Evolutionary conservation across 2,113 vertebrate genomes (phyloP).

Genomic region (Esox niger): DNA sequence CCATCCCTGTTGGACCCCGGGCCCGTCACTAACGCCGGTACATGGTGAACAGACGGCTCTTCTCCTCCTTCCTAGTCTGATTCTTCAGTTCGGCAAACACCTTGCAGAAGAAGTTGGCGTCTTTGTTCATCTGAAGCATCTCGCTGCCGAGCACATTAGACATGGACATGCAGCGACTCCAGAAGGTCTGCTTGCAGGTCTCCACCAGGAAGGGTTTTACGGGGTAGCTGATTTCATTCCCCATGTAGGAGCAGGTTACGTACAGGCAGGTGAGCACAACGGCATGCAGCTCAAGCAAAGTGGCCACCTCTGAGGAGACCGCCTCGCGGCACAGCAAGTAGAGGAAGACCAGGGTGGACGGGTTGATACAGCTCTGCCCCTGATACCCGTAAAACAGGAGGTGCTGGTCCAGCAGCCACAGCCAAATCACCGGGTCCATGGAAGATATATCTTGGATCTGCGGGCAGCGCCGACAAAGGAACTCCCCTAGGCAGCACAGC

Average conservation of each 20-base stretch:
- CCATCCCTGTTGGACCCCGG: background rate
- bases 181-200: conserved; percentile 96
- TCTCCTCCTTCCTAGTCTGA: conserved; percentile 88
- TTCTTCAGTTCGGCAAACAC: conserved; percentile 97
- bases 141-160: conserved; percentile 95
- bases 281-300: conserved; percentile 91
- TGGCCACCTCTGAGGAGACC: conserved; percentile 86
- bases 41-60: conserved; percentile 88
- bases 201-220: conserved; percentile 94
- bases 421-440: conserved; percentile 93
- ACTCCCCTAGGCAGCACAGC: conserved; percentile 93
- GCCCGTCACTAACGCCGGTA: conserved; percentile 93
- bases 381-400: conserved; percentile 96
- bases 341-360: conserved; percentile 92
- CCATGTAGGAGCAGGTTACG: conserved; percentile 95
- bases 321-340: conserved; percentile 96
- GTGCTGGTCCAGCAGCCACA: conserved; percentile 93
- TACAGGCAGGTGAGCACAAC: conserved; percentile 90
- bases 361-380: conserved; percentile 97
- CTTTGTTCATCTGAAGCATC: conserved; percentile 97
- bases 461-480: conserved; percentile 93
- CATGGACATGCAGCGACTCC: conserved; percentile 96
- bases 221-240: conserved; percentile 93
- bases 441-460: conserved; percentile 92
- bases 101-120: conserved; percentile 98